Base-by-base conservation (phyloP, 2,797 vertebrate genomes). In the Sebastes miniatus region DNA sequence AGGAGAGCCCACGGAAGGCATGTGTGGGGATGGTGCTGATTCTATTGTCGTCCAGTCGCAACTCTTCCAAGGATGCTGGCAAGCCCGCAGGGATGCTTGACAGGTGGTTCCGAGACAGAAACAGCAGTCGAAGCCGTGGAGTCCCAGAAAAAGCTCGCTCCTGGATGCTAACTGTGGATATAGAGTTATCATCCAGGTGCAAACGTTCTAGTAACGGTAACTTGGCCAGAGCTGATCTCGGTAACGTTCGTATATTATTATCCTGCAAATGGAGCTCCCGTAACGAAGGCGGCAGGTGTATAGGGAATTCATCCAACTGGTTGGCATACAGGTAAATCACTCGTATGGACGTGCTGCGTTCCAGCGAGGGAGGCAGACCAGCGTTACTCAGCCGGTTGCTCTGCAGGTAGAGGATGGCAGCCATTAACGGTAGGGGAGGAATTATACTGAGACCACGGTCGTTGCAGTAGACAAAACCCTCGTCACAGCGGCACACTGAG, bases 321-420 rank as follows among this genome's bases (percentile, higher is more conserved):
- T 99, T 99, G 82, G 97, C 97, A 3, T 99, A 99, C 32, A 99
- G 96, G 87, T 99, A 99, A 8, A 99, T 95, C 22, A 98, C 98
- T 91, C 95, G 94, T 64, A 99, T 94, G 1, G 93, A 96, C 63
- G 94, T 87, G 68, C 97, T 95, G 24, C 91, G 94, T 52, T 96
- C 97, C 88, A 99, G 86, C 0, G 95, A 96, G 0, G 94, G 93
- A 0, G 98, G 97, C 87, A 99, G 93, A 9, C 98, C 98, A 0
- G 97, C 95, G 0, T 98, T 99, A 59, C 93, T 96, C 89, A 99
- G 96, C 22, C 96, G 97, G 93, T 99, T 99, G 94, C 99, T 99
- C 89, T 99, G 98, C n/a, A 99, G 93, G 96, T 98, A 99, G 8
- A 99, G 97, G 36, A 98, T 98, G 70, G 98, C 97, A 74, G 98